Evolutionary conservation across 2,113 vertebrate species (phyloP).

Genomic region (Channa maculata): DNA sequence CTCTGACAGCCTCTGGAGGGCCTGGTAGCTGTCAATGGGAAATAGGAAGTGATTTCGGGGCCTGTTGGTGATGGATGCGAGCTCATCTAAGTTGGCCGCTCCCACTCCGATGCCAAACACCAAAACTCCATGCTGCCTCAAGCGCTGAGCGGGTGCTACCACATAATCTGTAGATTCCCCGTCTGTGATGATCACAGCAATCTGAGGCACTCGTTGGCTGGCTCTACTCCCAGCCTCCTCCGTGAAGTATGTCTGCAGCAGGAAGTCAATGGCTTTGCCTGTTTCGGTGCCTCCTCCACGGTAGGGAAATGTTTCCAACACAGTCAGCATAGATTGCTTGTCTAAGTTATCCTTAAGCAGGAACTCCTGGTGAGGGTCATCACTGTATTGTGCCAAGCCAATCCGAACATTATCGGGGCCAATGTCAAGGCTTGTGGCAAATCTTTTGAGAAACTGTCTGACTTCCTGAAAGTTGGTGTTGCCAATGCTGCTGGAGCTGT

Average conservation of each 20-base stretch:
- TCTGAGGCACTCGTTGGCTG: slow-evolving; percentile 79
- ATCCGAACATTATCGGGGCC: slow-evolving; percentile 79
- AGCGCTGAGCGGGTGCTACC: slow-evolving; percentile 53
- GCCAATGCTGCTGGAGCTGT: slow-evolving; percentile 84
- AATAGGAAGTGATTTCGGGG: slow-evolving; percentile 81
- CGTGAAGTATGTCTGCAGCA: slow-evolving; percentile 78
- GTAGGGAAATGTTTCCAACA: slow-evolving; percentile 76
- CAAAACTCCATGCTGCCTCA: slow-evolving; percentile 80
- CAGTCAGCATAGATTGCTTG: slow-evolving; percentile 76
- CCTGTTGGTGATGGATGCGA: slow-evolving; percentile 82
- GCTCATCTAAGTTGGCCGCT: slow-evolving; percentile 54
- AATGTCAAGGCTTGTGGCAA: slow-evolving; percentile 82
- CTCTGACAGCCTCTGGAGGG: slow-evolving; percentile 68
- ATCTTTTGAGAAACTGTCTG: slow-evolving; percentile 77
- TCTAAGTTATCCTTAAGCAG: slow-evolving; percentile 79
- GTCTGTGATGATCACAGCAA: slow-evolving; percentile 86
- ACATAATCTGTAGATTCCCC: slow-evolving; percentile 83
- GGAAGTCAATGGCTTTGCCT: slow-evolving; percentile 82
- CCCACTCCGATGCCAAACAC: slow-evolving; percentile 85
- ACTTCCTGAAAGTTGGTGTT: slow-evolving; percentile 79
- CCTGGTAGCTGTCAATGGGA: slow-evolving; percentile 74
- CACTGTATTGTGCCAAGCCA: slow-evolving; percentile 85
- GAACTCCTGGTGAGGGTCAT: slow-evolving; percentile 77
- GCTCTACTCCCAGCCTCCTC: slow-evolving; percentile 75
- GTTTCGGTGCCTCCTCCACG: slow-evolving; percentile 77